Evolutionary conservation across 1,140 invertebrate genomes (phyloP), one percentile per base, ranked within the genome.

Genomic region (Cyphomyrmex costatus): DNA sequence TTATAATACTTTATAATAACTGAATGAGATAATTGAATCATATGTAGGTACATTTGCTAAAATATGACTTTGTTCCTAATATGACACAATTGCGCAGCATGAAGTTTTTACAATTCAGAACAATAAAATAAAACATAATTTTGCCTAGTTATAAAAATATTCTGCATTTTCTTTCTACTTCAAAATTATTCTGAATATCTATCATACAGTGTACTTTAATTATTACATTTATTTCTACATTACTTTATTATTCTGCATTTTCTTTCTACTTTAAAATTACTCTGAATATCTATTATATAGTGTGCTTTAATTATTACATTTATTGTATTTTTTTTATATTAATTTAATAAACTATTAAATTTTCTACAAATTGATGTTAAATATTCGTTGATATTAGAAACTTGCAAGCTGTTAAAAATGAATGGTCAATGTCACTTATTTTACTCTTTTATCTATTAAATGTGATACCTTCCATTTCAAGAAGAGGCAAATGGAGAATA

Each of bases 111-210:
- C 36, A 46, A 46, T 46, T 12, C 21, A 46, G 1, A 14, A 5
- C 42, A 68, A 68, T 66, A 63, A 63, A 66, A 66, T 66, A 49
- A 68, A 49, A 42, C 2, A 42, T 42, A 42, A 68, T 24, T 68
- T 49, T 16, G 27, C 3, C 5, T 16, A 21, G 2, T 68, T 49
- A 46, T 68, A 49, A 68, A 33, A 68, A 68, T 68, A 49, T 68
- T 68, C 4, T 1, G 10, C 36, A 42, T 24, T 68, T 68, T 68
- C 12, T 10, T 24, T 24, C 10, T 7, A 2, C 46, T 71, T 71
- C 19, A 14, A 27, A 71, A 51, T 53, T 71, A n/a, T 19, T 46
- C 16, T 2, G 30, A n/a, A 65, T n/a, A 33, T n/a, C n/a, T 56
- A n/a, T 33, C 12, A 21, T 21, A 36, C 63, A n/a, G 63, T 66